phyloP scores from a whole-genome alignment of 2,113 vertebrate genomes.

The Dasyprocta punctata region DNA sequence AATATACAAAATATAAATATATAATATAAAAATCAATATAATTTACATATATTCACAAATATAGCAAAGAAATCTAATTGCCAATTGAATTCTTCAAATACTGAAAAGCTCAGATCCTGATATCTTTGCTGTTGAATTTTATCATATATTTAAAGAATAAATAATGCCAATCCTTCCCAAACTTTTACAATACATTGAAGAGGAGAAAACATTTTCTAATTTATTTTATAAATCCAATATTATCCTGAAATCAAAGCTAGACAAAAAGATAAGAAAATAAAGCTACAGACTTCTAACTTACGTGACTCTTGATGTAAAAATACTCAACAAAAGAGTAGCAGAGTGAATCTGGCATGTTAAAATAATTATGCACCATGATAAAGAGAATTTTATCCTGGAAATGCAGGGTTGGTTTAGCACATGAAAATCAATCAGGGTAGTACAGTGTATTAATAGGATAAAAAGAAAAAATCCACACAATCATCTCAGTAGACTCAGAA shows the following conservation, averaged over 20 bases:
- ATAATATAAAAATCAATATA: not conserved
- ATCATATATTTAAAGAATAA: not conserved
- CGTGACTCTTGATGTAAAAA: not conserved
- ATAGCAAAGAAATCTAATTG: not conserved
- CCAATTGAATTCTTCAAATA: not conserved
- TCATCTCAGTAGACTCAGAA: not conserved
- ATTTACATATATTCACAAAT: not conserved
- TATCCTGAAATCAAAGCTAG: not conserved
- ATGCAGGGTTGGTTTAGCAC: conserved; percentile 14
- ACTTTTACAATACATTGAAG: not conserved
- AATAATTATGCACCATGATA: not conserved
- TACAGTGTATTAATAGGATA: not conserved
- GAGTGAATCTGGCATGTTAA: not conserved
- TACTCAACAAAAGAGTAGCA: not conserved
- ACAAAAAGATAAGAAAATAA: not conserved
- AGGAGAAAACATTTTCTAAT: not conserved
- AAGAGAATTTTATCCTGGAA: not conserved
- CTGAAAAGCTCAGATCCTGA: not conserved
- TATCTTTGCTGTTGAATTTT: not conserved
- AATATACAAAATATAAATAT: not conserved
- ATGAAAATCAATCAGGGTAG: not conserved
- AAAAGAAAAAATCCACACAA: not conserved
- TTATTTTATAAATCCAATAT: not conserved
- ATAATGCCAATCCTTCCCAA: not conserved
- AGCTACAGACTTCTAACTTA: not conserved